Base-by-base conservation (phyloP, 1,140 invertebrate species). In the Drosophila kanapiae region DNA sequence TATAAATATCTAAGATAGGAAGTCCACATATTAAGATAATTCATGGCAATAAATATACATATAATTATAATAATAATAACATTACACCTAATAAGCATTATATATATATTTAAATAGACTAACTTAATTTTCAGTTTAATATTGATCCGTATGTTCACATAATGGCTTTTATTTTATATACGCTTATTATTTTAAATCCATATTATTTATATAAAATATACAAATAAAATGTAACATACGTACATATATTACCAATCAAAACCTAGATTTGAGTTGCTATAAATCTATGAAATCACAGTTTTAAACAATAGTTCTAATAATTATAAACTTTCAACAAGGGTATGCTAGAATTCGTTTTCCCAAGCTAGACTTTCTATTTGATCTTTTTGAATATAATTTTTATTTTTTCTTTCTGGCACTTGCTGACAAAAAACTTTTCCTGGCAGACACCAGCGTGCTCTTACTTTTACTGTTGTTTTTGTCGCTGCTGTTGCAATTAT, bases 401-500 rank as follows among this genome's bases (percentile, higher is more conserved):
- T 10, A 6, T 9, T 69, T 75, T 64, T 75, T 63, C 9, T 35
- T 59, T 16, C 42, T 77, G 75, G 75, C 75, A 77, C 72, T 72
- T 51, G 54, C 68, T 72, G 67, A 72, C 75, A 77, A 53, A 76
- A 78, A 80, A 85, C 80, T 84, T 86, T 82, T 42, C 38, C 68
- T 85, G 79, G 70, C 81, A 80, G 82, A 63, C 76, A 76, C 8
- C 47, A 54, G 13, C 5, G 11, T 6, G 35, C 53, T 37, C 5
- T 3, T 37, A 33, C 23, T 23, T 13, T 54, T 54, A 13, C 48
- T 59, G 53, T 54, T 75, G 68, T 74, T 62, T 65, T 84, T 85
- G 64, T 78, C 84, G 78, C 83, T 82, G 83, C 37, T 69, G 61
- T 77, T 87, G 83, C 72, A 82, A 87, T 87, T 87, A 80, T 87